Conservation (phyloP, 2,113 vertebrate species). For the Rhinolophus sinicus region DNA sequence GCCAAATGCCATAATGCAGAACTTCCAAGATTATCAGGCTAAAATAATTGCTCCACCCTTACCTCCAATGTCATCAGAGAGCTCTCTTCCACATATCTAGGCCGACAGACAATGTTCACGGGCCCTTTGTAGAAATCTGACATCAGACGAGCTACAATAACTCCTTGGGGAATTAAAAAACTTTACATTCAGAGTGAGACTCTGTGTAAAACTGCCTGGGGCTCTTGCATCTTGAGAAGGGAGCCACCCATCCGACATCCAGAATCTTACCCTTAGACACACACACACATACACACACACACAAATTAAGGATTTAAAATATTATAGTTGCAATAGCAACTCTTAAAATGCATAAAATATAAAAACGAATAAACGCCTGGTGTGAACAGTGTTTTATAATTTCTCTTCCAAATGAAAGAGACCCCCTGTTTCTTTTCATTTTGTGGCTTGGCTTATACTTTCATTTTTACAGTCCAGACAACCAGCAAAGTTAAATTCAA, state of each 20-base stretch:
- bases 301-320: conserved; percentile 50
- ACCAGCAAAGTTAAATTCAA: conserved; percentile 71
- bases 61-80: neutral
- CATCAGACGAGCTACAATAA: neutral
- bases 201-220: neutral
- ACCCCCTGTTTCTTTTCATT: conserved; percentile 77
- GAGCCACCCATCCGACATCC: neutral
- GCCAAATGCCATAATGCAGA: neutral
- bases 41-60: neutral
- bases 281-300: neutral
- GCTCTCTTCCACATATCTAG: neutral
- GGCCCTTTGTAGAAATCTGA: conserved; percentile 2
- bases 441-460: conserved; percentile 64
- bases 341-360: conserved; percentile 65
- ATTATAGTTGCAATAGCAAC: conserved; percentile 48
- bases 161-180: neutral
- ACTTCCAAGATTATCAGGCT: neutral
- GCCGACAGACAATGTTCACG: neutral
- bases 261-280: conserved; percentile 9
- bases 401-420: conserved; percentile 75
- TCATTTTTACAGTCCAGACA: conserved; percentile 76
- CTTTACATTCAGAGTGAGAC: neutral
- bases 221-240: neutral
- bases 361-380: conserved; percentile 70
- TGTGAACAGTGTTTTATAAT: conserved; percentile 52